These are phyloP conservation scores for Neosalanx taihuensis DNA, from an alignment of 2,797 vertebrate species.

Conservation along the genomic window DNA sequence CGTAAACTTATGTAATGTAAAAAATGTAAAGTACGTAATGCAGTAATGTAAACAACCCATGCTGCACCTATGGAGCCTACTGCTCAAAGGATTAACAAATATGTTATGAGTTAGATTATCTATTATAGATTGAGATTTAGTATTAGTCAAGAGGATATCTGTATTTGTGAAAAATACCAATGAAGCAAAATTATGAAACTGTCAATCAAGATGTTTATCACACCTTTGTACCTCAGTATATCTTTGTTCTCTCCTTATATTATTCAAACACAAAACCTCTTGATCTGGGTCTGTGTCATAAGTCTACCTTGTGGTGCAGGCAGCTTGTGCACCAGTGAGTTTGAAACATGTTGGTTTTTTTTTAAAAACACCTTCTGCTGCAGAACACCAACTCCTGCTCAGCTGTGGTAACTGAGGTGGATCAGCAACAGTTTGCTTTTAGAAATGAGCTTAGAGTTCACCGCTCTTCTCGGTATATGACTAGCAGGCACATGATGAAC, in stretches of 20 bases:
- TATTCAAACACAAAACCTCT: neutral
- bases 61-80: no score
- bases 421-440: neutral
- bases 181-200: neutral
- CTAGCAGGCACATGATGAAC: no score
- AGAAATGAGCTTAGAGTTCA: no score
- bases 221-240: no score
- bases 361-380: constrained; percentile 14
- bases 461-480: neutral
- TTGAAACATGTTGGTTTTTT: neutral
- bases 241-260: neutral
- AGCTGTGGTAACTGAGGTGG: constrained; percentile 10
- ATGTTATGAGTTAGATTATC: no score
- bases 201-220: constrained; percentile 25
- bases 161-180: no score
- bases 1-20: no score
- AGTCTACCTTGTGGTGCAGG: neutral
- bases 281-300: neutral
- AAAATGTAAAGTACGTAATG: no score
- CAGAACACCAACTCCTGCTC: neutral
- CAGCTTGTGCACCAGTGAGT: neutral
- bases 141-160: no score
- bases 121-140: no score
- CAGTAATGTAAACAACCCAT: no score
- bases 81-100: no score